Base-by-base conservation (phyloP, 1,140 invertebrate genomes). In the Daktulosphaira vitifoliae region DNA sequence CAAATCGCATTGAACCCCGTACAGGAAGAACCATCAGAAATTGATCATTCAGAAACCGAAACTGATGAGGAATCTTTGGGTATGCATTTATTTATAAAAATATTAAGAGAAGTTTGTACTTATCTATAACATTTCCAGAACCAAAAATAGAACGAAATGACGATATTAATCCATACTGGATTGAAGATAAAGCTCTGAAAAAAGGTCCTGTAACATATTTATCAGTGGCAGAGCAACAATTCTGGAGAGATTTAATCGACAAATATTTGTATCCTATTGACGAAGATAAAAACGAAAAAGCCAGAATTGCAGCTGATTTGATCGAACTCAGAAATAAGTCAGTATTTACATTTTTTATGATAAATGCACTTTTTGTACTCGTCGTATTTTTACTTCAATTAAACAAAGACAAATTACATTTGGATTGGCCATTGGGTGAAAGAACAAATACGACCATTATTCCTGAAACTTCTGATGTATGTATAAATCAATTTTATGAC, bases 361-460 rank as follows among this genome's bases (percentile, higher is more conserved):
- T 96, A 81, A 99, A 99, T 84, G 90, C 94, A 77, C 86, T 98
- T 73, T 98, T 98, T 83, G 92, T 98, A 75, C 85, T 98, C 78
- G 91, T 97, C 78, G 92, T 98, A 73, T 93, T 98, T 80, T 87
- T 97, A 78, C 87, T 98, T 72, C 95, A 98, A 86, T 83, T 96
- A 78, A 94, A 96, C 81, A 96, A 96, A 85, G 90, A 96, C 80
- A 87, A 90, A 78, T 82, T 95, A 72, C 91, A 95, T 80, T 85
- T 96, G 78, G 81, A 92, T 77, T 96, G 91, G 92, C 92, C 89
- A 72, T 83, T 92, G 72, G 92, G 89, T 75, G 88, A 89, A 75
- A 93, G 90, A 80, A 92, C 89, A 74, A 95, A 95, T 80, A 91
- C 94, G 77, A 94, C 91, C 68, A 90, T 88, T 80, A 82, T 87